phyloP scores from a whole-genome alignment of 2,888 invertebrate species.

The Drosophila histrio region DNA sequence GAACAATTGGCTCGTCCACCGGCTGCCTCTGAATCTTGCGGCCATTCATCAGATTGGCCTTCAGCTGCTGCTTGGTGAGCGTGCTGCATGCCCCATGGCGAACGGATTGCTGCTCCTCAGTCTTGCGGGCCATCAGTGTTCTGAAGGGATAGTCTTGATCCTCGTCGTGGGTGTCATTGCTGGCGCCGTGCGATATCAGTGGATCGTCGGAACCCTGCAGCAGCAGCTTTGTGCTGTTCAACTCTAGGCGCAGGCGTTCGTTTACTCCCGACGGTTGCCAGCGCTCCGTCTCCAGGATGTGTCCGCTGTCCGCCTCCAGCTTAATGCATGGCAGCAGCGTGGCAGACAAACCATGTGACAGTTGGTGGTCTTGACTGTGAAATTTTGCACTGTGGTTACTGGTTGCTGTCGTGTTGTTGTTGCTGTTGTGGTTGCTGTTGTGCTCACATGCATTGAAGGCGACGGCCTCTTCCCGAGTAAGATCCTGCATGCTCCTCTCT shows the following conservation, averaged over 20 bases:
- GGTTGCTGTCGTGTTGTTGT: not conserved
- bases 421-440: conserved; percentile 26
- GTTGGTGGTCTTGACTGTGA: conserved; percentile 26
- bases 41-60: conserved; percentile 79
- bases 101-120: conserved; percentile 23
- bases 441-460: conserved; percentile 44
- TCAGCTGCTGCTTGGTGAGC: conserved; percentile 80
- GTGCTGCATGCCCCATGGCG: conserved; percentile 72
- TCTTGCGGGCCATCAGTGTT: conserved; percentile 55
- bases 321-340: conserved; percentile 55
- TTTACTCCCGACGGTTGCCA: conserved; percentile 50
- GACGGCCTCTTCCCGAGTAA: conserved; percentile 61
- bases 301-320: conserved; percentile 59
- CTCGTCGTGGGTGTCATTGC: conserved; percentile 78
- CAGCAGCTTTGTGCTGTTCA: conserved; percentile 73
- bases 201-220: conserved; percentile 84
- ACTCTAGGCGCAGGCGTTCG: conserved; percentile 48
- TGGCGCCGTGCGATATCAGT: conserved; percentile 83
- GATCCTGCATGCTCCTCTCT: conserved; percentile 83
- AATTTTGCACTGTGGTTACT: conserved; percentile 9
- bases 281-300: conserved; percentile 42
- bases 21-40: conserved; percentile 39
- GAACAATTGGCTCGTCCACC: conserved; percentile 7
- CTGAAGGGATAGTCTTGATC: conserved; percentile 82
- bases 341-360: conserved; percentile 7